A percentile compares a stretch with the other conserved stretches of the same genome.
Evolutionary conservation across 2,797 vertebrate species (phyloP).

Genomic region (Moxostoma hubbsi): DNA sequence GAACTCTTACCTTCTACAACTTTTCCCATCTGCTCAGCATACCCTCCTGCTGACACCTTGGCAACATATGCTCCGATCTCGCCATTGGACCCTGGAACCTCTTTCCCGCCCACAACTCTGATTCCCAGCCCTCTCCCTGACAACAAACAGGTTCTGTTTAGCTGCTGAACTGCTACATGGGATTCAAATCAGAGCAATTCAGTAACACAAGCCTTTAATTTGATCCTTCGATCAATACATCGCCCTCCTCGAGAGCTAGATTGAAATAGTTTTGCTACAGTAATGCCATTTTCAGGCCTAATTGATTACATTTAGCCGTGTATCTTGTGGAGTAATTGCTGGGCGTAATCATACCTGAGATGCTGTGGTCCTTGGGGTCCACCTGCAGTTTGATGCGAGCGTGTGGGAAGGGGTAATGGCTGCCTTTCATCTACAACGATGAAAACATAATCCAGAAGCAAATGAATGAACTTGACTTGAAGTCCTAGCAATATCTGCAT

Average conservation of each 20-base stretch:
- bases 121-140: conserved; percentile 87
- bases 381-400: conserved; percentile 87
- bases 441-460: conserved; percentile 31
- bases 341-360: conserved; percentile 87
- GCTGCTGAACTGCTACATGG: not conserved
- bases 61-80: conserved; percentile 97
- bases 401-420: conserved; percentile 92
- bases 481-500: not conserved
- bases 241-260: not conserved
- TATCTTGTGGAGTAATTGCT: conserved; percentile 18
- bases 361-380: conserved; percentile 92
- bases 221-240: conserved; percentile 19
- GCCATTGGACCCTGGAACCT: conserved; percentile 89
- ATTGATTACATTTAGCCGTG: conserved; percentile 12
- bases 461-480: not conserved
- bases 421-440: conserved; percentile 83
- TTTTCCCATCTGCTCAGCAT: conserved; percentile 90
- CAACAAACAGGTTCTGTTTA: conserved; percentile 45
- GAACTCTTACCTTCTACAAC: conserved; percentile 88
- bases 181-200: conserved; percentile 15
- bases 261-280: not conserved
- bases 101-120: conserved; percentile 94
- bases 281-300: conserved; percentile 24
- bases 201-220: conserved; percentile 4
- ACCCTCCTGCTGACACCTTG: conserved; percentile 90